Conservation (phyloP, 92 coral and sea anemone species). For the Scolanthus callimorphus region DNA sequence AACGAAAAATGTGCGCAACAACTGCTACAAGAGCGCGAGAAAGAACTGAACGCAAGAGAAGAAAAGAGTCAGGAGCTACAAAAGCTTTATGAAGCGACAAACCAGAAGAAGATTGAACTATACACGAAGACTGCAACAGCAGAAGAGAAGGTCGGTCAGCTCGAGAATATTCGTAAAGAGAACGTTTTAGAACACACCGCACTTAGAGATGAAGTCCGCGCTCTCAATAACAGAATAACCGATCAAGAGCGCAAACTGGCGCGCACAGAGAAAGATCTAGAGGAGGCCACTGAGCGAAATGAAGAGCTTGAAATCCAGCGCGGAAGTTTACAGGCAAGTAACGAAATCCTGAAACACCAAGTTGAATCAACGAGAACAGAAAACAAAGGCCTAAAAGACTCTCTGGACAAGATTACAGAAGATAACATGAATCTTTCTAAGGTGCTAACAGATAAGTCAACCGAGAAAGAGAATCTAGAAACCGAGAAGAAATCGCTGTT, state of each 20-base stretch:
- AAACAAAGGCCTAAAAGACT: slow-evolving; percentile 25
- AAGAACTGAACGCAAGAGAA: slow-evolving; percentile 41
- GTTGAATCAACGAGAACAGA: slow-evolving; percentile 47
- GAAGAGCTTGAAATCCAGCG: slow-evolving; percentile 68
- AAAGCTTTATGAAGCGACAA: slow-evolving; percentile 48
- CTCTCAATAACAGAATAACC: slow-evolving; percentile 18
- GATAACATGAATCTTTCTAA: slow-evolving; percentile 20
- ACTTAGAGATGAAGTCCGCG: slow-evolving; percentile 24
- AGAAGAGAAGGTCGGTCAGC: slow-evolving; percentile 51
- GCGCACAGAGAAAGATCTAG: slow-evolving; percentile 14
- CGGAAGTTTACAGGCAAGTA: slow-evolving; percentile 63
- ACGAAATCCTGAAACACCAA: slow-evolving; percentile 61
- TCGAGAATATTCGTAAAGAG: slow-evolving; percentile 46
- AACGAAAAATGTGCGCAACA: slow-evolving; percentile 54
- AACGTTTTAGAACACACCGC: slow-evolving; percentile 11
- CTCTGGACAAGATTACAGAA: slow-evolving; percentile 40
- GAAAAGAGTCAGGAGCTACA: slow-evolving; percentile 57
- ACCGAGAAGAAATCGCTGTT: slow-evolving; percentile 27
- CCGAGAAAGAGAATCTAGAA: slow-evolving; percentile 49
- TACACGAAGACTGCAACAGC: slow-evolving; percentile 57
- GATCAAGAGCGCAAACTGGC: slow-evolving; percentile 26
- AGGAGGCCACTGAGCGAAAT: slow-evolving; percentile 39
- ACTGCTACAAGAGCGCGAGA: slow-evolving; percentile 57
- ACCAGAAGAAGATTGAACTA: slow-evolving; percentile 59
- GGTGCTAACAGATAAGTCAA: slow-evolving; percentile 28